Percentiles rank a stretch among this genome's conserved stretches.
Evolutionary conservation across 2,888 invertebrate genomes (phyloP).

Genomic region (Galeruca laticollis): DNA sequence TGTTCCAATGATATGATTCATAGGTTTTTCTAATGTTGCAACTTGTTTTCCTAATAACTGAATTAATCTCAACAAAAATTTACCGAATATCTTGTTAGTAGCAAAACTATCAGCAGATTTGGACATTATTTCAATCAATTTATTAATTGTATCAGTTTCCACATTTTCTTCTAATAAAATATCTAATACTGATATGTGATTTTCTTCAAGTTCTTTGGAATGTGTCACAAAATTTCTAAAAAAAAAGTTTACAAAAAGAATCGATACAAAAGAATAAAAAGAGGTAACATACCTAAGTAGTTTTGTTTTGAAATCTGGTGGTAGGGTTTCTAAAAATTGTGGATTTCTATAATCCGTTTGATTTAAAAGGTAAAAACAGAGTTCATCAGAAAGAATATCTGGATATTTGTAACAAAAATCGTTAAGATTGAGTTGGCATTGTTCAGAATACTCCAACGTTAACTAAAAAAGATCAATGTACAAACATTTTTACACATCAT

Average conservation of each 20-base stretch:
- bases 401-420: slow-evolving; percentile 41
- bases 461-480: slow-evolving; percentile 47
- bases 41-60: slow-evolving; percentile 45
- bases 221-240: slow-evolving; percentile 46
- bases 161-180: slow-evolving; percentile 42
- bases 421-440: slow-evolving; percentile 40
- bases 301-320: slow-evolving; percentile 41
- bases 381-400: slow-evolving; percentile 40
- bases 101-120: slow-evolving; percentile 41
- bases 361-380: slow-evolving; percentile 35
- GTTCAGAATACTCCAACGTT: slow-evolving; percentile 43
- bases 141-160: slow-evolving; percentile 44
- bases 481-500: background rate
- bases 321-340: slow-evolving; percentile 43
- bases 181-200: slow-evolving; percentile 49
- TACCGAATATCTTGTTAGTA: slow-evolving; percentile 51
- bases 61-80: slow-evolving; percentile 48
- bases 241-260: slow-evolving; percentile 23
- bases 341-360: background rate
- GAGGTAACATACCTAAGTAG: slow-evolving; percentile 45
- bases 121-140: slow-evolving; percentile 50
- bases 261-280: background rate
- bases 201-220: slow-evolving; percentile 42
- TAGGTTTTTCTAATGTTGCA: slow-evolving; percentile 47
- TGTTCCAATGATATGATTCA: slow-evolving; percentile 51